Base-by-base conservation (phyloP, 2,113 vertebrate genomes). In the Todiramphus chloris region DNA sequence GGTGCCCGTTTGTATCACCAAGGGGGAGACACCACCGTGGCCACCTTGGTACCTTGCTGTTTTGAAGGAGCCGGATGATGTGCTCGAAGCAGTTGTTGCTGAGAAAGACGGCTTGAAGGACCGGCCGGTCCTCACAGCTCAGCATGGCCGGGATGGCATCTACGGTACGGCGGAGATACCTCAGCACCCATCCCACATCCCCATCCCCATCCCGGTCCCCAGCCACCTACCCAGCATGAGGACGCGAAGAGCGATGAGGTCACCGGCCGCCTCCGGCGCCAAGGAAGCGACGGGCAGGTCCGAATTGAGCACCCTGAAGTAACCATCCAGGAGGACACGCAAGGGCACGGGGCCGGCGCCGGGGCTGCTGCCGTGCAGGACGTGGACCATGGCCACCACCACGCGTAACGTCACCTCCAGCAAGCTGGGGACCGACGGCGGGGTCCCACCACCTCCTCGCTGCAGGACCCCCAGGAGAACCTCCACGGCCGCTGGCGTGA, bases 61-160 rank as follows among this genome's bases (percentile, higher is more conserved):
- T 99, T 86, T 99, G 99, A 93, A 99, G 98, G 80, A 99, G 99
- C 30, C 99, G 98, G 59, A 99, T 99, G 96, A 99, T 99, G 97
- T 99, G 99, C 94, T 99, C 99, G 16, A 99, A 99, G 97, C 99
- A 99, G 97, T 99, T 99, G 97, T 99, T 99, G 98, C 99, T 99
- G 76, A 99, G 99, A 95, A 99, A 99, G 91, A 99, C 95, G 3
- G 99, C 98, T 89, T 99, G 99, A 7, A 99, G 98, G 28, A 98
- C 99, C 0, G 99, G 99, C 28, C 99, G 98, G 97, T 99, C 99
- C 11, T 98, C 96, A 12, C 99, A 99, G 51, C 98, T 98, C 96
- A 99, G 97, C 98, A 99, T 99, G 98, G 98, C 98, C 1, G 99
- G 99, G 94, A 99, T 98, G 58, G 99, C 98, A 14, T 98, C 99